Conservation (phyloP, 2,113 vertebrate genomes). For the Amphiprion percula region DNA sequence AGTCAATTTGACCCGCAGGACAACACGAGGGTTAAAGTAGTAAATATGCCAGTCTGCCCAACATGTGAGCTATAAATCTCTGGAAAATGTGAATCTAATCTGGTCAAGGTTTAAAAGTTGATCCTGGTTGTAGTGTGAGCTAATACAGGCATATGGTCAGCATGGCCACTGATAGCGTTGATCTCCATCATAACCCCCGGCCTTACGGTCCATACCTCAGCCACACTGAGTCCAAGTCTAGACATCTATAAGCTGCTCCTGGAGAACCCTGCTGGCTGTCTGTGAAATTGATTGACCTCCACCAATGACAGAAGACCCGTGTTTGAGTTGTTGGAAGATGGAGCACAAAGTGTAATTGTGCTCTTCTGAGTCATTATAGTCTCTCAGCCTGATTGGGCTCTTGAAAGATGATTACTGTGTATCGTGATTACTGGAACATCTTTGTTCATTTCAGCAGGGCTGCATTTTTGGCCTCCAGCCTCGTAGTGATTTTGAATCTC, state of each 20-base stretch:
- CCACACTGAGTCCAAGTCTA: conserved; percentile 63
- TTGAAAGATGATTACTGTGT: conserved; percentile 46
- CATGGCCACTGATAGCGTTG: neutral
- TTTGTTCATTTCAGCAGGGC: conserved; percentile 2
- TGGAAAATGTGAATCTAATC: neutral
- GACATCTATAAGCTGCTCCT: conserved; percentile 63
- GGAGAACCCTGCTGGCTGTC: conserved; percentile 35
- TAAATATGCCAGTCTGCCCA: neutral
- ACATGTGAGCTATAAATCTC: neutral
- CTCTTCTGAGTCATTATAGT: conserved; percentile 27
- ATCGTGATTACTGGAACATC: conserved; percentile 2
- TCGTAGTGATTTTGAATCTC: conserved; percentile 5
- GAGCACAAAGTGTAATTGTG: conserved; percentile 36
- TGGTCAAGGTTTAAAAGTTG: neutral
- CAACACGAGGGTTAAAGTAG: too few relatives aligned
- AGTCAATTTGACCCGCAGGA: too few relatives aligned
- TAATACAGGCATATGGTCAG: conserved; percentile 51
- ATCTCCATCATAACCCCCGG: conserved; percentile 11
- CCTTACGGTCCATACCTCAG: neutral
- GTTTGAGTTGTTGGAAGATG: conserved; percentile 20
- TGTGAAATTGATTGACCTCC: conserved; percentile 51
- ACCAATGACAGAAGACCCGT: conserved; percentile 24
- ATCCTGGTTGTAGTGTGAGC: neutral
- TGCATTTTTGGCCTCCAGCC: neutral
- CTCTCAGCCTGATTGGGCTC: conserved; percentile 65